phyloP scores from a whole-genome alignment of 2,113 vertebrate species.

The Engystomops pustulosus region DNA sequence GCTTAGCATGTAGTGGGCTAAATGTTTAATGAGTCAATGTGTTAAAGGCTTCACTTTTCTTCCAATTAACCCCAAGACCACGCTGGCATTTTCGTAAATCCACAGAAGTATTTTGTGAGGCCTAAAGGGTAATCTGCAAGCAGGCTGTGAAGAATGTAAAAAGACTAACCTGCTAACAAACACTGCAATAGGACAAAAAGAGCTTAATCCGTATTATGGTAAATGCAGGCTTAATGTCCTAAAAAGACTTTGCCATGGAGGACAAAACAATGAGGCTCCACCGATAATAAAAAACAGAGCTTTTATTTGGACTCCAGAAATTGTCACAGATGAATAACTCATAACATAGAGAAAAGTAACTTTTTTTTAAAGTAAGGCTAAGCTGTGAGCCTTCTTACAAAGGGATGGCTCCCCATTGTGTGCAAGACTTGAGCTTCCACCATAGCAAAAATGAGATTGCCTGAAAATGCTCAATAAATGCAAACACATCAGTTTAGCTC shows the following conservation, averaged over 20 bases:
- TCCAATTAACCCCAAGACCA: slow-evolving; percentile 95
- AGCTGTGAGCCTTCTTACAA: slow-evolving; percentile 70
- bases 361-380: slow-evolving; percentile 87
- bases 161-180: slow-evolving; percentile 98
- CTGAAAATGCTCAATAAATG: background rate
- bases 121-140: slow-evolving; percentile 91
- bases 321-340: slow-evolving; percentile 83
- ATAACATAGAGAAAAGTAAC: slow-evolving; percentile 81
- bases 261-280: slow-evolving; percentile 82
- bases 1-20: slow-evolving; percentile 77
- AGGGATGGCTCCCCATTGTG: slow-evolving; percentile 22
- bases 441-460: background rate
- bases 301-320: slow-evolving; percentile 86
- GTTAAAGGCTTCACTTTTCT: slow-evolving; percentile 90
- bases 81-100: slow-evolving; percentile 93
- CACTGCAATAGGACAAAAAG: slow-evolving; percentile 84
- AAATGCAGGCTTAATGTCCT: slow-evolving; percentile 94
- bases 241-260: slow-evolving; percentile 86
- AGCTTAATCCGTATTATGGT: slow-evolving; percentile 97
- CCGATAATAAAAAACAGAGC: slow-evolving; percentile 82
- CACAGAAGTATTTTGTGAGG: slow-evolving; percentile 90
- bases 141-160: slow-evolving; percentile 87
- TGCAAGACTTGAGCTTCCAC: background rate
- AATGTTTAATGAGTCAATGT: slow-evolving; percentile 92
- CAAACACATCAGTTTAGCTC: background rate